phyloP scores from a whole-genome alignment of 2,797 vertebrate genomes.

The Pangasius macronema region DNA sequence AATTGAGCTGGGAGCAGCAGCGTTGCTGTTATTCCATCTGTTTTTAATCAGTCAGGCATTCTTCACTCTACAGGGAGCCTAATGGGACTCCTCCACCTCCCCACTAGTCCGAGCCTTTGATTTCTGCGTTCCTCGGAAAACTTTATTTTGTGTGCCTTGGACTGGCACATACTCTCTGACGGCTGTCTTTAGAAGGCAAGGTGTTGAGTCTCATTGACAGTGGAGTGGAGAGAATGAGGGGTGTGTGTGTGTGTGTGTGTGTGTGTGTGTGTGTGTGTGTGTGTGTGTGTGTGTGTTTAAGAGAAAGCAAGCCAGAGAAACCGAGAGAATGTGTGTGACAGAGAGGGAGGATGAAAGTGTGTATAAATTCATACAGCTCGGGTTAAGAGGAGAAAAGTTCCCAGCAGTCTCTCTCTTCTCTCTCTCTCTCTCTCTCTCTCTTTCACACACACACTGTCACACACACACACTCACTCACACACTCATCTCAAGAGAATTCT shows the following conservation, averaged over 20 bases:
- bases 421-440: constrained; percentile 29
- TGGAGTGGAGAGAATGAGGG: not conserved
- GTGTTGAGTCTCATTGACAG: constrained; percentile 12
- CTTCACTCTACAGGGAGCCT: constrained; percentile 77
- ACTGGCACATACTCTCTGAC: not conserved
- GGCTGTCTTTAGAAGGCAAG: constrained; percentile 9
- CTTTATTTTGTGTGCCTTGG: constrained; percentile 53
- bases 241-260: not conserved
- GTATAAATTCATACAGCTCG: constrained; percentile 27
- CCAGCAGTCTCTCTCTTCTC: constrained; percentile 5
- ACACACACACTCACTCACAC: not conserved
- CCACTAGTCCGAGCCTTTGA: constrained; percentile 72
- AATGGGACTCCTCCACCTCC: constrained; percentile 78
- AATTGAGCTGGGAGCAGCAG: constrained; percentile 82
- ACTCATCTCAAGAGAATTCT: constrained; percentile 21
- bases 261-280: not conserved
- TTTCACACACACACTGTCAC: not conserved
- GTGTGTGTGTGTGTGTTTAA: not conserved
- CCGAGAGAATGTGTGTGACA: not conserved
- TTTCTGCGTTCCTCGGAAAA: constrained; percentile 68
- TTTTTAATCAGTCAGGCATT: constrained; percentile 86
- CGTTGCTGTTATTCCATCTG: constrained; percentile 86
- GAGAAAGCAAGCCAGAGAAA: not conserved
- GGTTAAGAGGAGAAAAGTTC: constrained; percentile 38
- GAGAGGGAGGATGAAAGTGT: not conserved